Base-by-base conservation (phyloP, 2,888 invertebrate species). In the Chymomyza procnemis region DNA sequence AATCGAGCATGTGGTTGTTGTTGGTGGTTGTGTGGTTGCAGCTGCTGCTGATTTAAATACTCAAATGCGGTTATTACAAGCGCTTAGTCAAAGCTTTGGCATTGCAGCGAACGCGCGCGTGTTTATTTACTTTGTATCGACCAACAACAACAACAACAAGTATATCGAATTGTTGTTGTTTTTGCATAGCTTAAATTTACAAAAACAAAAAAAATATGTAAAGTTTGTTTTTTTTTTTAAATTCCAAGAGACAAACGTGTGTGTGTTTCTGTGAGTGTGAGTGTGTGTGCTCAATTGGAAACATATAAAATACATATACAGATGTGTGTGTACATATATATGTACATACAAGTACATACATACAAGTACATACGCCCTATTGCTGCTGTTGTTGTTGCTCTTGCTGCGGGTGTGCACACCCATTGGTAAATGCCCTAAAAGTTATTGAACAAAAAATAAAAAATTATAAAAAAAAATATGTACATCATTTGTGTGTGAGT, bases 341-440 rank as follows among this genome's bases (percentile, higher is more conserved):
- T n/a, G n/a, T n/a, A n/a, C n/a, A n/a, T n/a, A n/a, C n/a, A n/a
- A n/a, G n/a, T n/a, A n/a, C n/a, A n/a, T 18, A 19, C 58, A 41
- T 46, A 18, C 14, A 18, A 14, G 8, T 18, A 41, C 8, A 47
- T 18, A 18, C 16, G 26, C 16, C n/a, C 34, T n/a, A 3, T n/a
- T 57, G 34, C 6, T 50, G 50, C 22, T 59, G 59, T 22, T 54
- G 54, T 54, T 58, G 58, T 34, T 58, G 34, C 14, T 59, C 9
- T 19, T 46, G 46, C 18, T 46, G 14, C 57, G 34, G 34, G 57
- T 57, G 57, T 50, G 50, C n/a, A 12, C 16, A 50, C 50, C 16
- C 19, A n/a, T 50, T n/a, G 12, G 12, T 41, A 12, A 50, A 18
- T 19, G 50, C 50, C 50, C 19, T 2, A 50, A 6, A 50, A 50